A percentile compares a stretch with the other conserved stretches of the same genome.
phyloP scores from a whole-genome alignment of 2,888 invertebrate species.

The Melikaiella ostensackeni region DNA sequence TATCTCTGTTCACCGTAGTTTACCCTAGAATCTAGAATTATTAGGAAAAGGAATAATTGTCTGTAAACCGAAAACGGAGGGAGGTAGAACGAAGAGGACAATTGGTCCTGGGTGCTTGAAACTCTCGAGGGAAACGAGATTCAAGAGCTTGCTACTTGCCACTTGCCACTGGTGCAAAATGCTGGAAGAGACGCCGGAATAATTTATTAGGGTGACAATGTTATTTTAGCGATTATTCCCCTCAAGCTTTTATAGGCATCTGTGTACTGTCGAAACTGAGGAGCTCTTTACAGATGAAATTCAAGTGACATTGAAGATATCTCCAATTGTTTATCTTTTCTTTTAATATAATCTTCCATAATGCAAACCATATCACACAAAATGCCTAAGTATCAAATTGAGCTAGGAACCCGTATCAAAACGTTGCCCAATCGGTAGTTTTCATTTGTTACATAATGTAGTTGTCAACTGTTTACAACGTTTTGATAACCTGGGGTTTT shows the following conservation, averaged over 20 bases:
- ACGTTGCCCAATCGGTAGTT: too few relatives aligned
- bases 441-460: too few relatives aligned
- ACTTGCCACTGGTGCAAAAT: slow-evolving; percentile 20
- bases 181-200: slow-evolving; percentile 19
- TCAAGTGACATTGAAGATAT: slow-evolving; percentile 15
- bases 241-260: slow-evolving; percentile 2
- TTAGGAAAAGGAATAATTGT: background rate
- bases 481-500: too few relatives aligned
- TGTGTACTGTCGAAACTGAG: slow-evolving; percentile 9
- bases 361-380: too few relatives aligned
- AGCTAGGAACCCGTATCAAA: too few relatives aligned
- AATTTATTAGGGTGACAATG: slow-evolving; percentile 34
- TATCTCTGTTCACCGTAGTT: too few relatives aligned
- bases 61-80: background rate
- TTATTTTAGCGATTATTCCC: slow-evolving; percentile 28
- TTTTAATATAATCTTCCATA: background rate
- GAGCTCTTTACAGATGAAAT: background rate
- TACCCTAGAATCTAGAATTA: background rate
- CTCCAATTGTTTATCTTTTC: background rate
- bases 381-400: too few relatives aligned
- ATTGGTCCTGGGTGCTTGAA: slow-evolving; percentile 24
- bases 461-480: too few relatives aligned
- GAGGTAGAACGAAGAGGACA: slow-evolving; percentile 7
- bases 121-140: slow-evolving; percentile 32
- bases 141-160: slow-evolving; percentile 26